Conservation (phyloP, 2,888 invertebrate genomes). For the Cabera pusaria region DNA sequence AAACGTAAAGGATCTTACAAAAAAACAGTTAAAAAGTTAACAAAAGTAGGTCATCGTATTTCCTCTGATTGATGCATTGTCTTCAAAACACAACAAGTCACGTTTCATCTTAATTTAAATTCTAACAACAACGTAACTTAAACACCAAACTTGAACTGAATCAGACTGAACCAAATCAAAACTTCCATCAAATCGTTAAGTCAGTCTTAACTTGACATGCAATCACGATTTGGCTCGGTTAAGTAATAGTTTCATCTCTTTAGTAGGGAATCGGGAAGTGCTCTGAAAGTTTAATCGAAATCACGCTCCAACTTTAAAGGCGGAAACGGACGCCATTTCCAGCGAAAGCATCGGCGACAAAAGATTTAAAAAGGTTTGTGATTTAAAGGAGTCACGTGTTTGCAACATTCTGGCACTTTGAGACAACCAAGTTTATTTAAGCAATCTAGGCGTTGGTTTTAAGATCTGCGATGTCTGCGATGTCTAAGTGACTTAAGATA, state of each 20-base stretch:
- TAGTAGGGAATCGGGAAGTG: conserved; percentile 28
- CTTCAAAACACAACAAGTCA: conserved; percentile 11
- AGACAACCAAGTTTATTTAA: not conserved
- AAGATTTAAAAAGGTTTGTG: conserved; percentile 23
- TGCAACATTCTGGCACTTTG: conserved; percentile 1
- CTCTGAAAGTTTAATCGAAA: conserved; percentile 35
- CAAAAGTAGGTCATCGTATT: conserved; percentile 5
- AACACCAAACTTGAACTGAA: conserved; percentile 10
- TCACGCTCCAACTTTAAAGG: conserved; percentile 26
- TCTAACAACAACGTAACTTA: conserved; percentile 12
- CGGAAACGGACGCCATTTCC: conserved; percentile 22
- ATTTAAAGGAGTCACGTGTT: conserved; percentile 20
- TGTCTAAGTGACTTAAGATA: too few relatives aligned
- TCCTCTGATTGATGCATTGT: conserved; percentile 3
- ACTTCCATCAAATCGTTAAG: conserved; percentile 21
- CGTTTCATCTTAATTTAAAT: conserved; percentile 17
- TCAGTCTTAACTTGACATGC: conserved; percentile 23
- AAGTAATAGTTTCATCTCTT: conserved; percentile 31
- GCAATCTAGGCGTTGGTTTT: too few relatives aligned
- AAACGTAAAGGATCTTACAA: too few relatives aligned
- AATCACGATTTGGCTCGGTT: conserved; percentile 21
- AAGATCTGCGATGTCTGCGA: too few relatives aligned
- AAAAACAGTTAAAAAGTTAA: too few relatives aligned
- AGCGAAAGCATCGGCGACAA: conserved; percentile 18
- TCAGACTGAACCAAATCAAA: conserved; percentile 15